Base-by-base conservation (phyloP, 2,113 vertebrate species). In the Pygoscelis adeliae region DNA sequence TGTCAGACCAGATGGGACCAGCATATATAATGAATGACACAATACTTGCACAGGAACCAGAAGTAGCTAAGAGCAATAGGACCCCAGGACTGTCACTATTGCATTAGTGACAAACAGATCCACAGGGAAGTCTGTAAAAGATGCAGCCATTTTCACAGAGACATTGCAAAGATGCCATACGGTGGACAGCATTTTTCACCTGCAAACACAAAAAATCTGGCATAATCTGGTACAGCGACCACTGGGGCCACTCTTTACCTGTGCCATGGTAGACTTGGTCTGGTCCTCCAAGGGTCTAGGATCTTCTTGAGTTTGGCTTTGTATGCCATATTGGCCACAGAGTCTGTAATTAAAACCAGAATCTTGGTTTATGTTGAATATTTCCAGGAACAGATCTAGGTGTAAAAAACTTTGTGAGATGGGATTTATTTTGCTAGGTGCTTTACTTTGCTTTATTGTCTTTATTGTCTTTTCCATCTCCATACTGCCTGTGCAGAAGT, bases 1-100 rank as follows among this genome's bases (percentile, higher is more conserved):
- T 94, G 92, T 90, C 81, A 87, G 78, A 93, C 78, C 93, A 93
- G 94, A 96, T 96, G 91, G 87, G 91, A 72, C 89, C 95, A 91
- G 87, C 73, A 85, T 83, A 46, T 88, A 53, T 91, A 91, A 97
- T 96, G 91, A 95, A 90, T 58, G 91, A 87, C 87, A 96, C 93
- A 97, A 87, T 70, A 73, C 74, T 2, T 91, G 95, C 93, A 77
- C 89, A 91, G 89, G 89, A 96, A 66, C 49, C 70, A 91, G 89
- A 76, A 58, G 72, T 82, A 89, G 78, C 81, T 89, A 93, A 87
- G 38, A 94, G 81, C 77, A 91, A 26, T 65, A 82, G 78, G 44
- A 77, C 82, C 89, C 70, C 78, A 61, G 62, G 89, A 95, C 58
- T 80, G 73, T 23, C 77, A 38, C 77, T 87, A 21, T 14, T 69